Evolutionary conservation across 1,140 invertebrate genomes (phyloP), one percentile per base, ranked within the genome.

Genomic region (Phthorimaea operculella): DNA sequence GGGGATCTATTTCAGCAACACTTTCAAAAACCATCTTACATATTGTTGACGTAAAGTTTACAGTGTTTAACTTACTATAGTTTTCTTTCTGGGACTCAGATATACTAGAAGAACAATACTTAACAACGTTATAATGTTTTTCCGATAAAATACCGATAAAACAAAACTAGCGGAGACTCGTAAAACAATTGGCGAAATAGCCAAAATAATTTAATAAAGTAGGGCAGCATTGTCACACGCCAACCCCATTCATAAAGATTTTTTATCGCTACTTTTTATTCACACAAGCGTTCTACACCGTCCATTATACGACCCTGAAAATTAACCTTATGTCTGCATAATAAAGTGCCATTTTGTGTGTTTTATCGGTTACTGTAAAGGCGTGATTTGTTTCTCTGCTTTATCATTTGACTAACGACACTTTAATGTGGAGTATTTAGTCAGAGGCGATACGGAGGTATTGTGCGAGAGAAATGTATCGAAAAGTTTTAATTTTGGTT

Each of bases 401-500:
- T 59, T 60, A 66, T 79, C 70, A 74, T 76, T 78, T 70, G 69
- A 74, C 73, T 83, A 83, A 83, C 73, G 79, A 83, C 70, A 80
- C 73, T 77, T 79, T 82, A 79, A 83, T 84, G 64, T 59, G 60
- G 57, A 74, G 77, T 80, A 79, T 80, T 84, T 84, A 84, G 76
- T 73, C 65, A 68, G 63, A 55, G 68, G 66, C 62, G 68, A 67
- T 72, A 79, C 68, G 74, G 70, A 76, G 73, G 72, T 69, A 80
- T 83, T 84, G 79, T 84, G 66, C 62, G 60, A 53, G 68, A 58
- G 77, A 68, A 84, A 82, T 82, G 81, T 84, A 84, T 77, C 72
- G 79, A 71, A 74, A 79, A 82, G 58, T 82, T 84, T 84, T 84
- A 84, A 84, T 84, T 82, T 81, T 78, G 78, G 69, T 81, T 82